Evolutionary conservation across 2,113 vertebrate genomes (phyloP), one percentile per base, ranked within the genome.

Genomic region (Thryonomys swinderianus): DNA sequence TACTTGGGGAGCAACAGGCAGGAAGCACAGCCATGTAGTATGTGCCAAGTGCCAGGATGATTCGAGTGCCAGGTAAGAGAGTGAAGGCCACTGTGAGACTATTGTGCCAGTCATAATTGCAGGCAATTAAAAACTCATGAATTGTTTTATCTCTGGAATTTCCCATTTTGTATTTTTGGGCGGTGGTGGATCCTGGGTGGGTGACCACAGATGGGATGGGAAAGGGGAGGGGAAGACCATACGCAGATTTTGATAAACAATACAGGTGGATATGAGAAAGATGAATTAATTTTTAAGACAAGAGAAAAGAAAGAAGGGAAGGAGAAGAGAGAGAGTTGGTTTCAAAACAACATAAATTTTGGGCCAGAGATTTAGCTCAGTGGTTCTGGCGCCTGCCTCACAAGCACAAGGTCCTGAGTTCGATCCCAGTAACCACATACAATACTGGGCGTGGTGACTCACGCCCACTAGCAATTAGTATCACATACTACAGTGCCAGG

Each of bases 231-330:
- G 53, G 53, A 55, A 57, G 40, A 53, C 51, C 83, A 12, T 27
- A 45, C 67, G 85, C 88, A 51, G 48, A 20, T 40, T 94, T 34
- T 78, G 57, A 86, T 83, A 85, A 93, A 94, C 37, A 96, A 81
- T 66, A 45, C 34, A 93, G 21, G 92, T 30, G 73, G 14, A 48
- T 45, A 76, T 32, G 73, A 76, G 27, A 76, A 76, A 48, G 27
- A 48, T 18, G 73, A 74, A 87, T 30, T 76, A 71, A 76, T 57
- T 61, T 27, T 62, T 92, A 27, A 88, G 21, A 32, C n/a, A 9
- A 9, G n/a, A 27, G 4, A 17, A 42, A 71, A 10, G 9, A 30
- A 32, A 16, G 14, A 3, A 34, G 8, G 17, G 4, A 14, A 59
- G 64, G 34, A 30, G 30, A 71, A 5, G 23, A 40, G n/a, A 7